These are phyloP conservation scores for Halictus quadricinctus DNA, from an alignment of 2,888 invertebrate species.

Conservation along the genomic window DNA sequence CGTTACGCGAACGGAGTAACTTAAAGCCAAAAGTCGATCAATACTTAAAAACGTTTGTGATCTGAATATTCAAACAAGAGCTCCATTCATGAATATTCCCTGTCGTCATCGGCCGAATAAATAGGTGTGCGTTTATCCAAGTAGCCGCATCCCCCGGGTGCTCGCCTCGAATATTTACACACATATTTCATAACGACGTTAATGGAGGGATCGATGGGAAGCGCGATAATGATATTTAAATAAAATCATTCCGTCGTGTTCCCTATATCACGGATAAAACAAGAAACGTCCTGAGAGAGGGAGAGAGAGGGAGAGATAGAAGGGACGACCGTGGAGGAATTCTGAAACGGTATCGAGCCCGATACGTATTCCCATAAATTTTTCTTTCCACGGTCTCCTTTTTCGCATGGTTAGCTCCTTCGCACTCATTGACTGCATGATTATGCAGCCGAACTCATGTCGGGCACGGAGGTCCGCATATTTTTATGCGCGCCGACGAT, in stretches of 20 bases:
- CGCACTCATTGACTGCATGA: slow-evolving; percentile 78
- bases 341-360: slow-evolving; percentile 53
- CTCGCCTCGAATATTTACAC: slow-evolving; percentile 27
- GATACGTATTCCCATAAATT: slow-evolving; percentile 70
- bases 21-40: slow-evolving; percentile 21
- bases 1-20: slow-evolving; percentile 1
- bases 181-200: slow-evolving; percentile 16
- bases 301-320: background rate
- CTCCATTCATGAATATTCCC: slow-evolving; percentile 31
- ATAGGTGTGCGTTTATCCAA: slow-evolving; percentile 28
- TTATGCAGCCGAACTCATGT: slow-evolving; percentile 74
- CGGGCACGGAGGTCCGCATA: slow-evolving; percentile 70
- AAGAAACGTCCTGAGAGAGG: background rate
- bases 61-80: slow-evolving; percentile 33
- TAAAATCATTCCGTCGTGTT: slow-evolving; percentile 19
- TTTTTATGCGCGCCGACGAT: slow-evolving; percentile 67
- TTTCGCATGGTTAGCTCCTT: slow-evolving; percentile 77
- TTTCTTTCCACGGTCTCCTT: slow-evolving; percentile 67
- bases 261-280: background rate
- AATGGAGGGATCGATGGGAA: slow-evolving; percentile 16
- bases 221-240: slow-evolving; percentile 30
- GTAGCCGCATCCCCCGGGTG: slow-evolving; percentile 12
- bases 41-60: slow-evolving; percentile 18
- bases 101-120: slow-evolving; percentile 27
- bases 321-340: slow-evolving; percentile 10